Base-by-base conservation (phyloP, 2,113 vertebrate species). In the Prochilodus magdalenae region DNA sequence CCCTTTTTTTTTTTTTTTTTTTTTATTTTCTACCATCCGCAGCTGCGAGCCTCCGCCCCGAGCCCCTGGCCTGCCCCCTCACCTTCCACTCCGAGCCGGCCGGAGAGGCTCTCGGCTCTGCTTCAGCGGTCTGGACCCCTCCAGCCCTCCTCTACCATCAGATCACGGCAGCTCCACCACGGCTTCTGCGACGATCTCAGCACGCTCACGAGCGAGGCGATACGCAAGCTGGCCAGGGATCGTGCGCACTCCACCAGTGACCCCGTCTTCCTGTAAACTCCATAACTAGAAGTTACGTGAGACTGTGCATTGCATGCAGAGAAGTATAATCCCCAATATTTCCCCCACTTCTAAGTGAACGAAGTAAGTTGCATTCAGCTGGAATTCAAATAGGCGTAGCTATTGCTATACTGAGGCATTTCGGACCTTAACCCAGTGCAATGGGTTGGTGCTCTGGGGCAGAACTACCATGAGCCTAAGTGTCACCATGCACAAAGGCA, bases 211-310 rank as follows among this genome's bases (percentile, higher is more conserved):
- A 71, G 88, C 73, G 20, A 84, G 87, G 30, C 89, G 85, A 51
- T 82, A 90, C 89, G 89, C 76, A 94, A 91, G 72, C 90, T 92
- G 88, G 91, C 90, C 18, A 93, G 65, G n/a, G 40, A 93, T 98
- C 13, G 94, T 97, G 82, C 96, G 96, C n/a, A n/a, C 1, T 99
- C 98, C 14, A 95, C 94, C 91, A 99, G 98, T 47, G 97, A 99
- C 91, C 98, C 98, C 0, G 89, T 96, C 30, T n/a, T 94, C 96
- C 0, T 97, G 95, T 69, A n/a, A 91, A 91, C 0, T 95, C 95
- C n/a, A 24, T 82, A 0, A 33, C 85, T 29, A 91, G 93, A 97
- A 93, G 98, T n/a, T 99, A 91, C 57, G 92, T 89, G n/a, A 76
- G 47, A 15, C 26, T n/a, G 4, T 29, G 16, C 53, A 16, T 74